Conservation (phyloP, 2,113 vertebrate species). For the Cochlearius cochlearius region DNA sequence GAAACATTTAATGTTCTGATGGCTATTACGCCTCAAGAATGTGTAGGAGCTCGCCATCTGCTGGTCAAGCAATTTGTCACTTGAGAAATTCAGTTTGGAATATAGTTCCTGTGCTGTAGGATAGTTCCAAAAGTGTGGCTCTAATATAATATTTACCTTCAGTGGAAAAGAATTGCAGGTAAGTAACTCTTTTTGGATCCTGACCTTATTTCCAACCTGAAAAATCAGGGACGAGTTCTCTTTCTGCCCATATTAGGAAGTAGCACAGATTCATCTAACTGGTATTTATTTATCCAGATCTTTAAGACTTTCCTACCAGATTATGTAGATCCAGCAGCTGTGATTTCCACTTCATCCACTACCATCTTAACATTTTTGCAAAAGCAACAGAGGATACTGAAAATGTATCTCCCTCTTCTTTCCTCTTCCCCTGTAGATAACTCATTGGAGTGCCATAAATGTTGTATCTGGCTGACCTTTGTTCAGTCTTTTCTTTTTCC, state of each 20-base stretch:
- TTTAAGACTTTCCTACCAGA: background rate
- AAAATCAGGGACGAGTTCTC: background rate
- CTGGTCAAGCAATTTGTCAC: slow-evolving; percentile 17
- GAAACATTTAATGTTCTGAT: background rate
- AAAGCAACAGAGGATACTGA: background rate
- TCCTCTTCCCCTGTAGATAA: background rate
- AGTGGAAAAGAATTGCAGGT: slow-evolving; percentile 62
- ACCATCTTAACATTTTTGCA: background rate
- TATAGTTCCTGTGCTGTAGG: background rate
- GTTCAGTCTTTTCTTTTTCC: background rate
- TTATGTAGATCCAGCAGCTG: background rate
- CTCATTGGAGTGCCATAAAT: background rate
- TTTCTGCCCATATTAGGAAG: background rate
- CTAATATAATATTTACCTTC: slow-evolving; percentile 61
- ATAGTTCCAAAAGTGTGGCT: slow-evolving; percentile 51
- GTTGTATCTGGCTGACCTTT: background rate
- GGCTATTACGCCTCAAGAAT: background rate
- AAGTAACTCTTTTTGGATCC: slow-evolving; percentile 26
- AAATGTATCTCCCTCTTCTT: background rate
- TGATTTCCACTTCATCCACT: background rate
- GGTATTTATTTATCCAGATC: background rate
- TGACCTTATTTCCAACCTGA: background rate
- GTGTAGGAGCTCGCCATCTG: slow-evolving; percentile 21
- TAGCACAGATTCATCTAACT: background rate
- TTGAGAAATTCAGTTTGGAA: background rate